These are phyloP conservation scores for Hyposoter dolosus DNA, from an alignment of 2,888 invertebrate species.

Conservation along the genomic window DNA sequence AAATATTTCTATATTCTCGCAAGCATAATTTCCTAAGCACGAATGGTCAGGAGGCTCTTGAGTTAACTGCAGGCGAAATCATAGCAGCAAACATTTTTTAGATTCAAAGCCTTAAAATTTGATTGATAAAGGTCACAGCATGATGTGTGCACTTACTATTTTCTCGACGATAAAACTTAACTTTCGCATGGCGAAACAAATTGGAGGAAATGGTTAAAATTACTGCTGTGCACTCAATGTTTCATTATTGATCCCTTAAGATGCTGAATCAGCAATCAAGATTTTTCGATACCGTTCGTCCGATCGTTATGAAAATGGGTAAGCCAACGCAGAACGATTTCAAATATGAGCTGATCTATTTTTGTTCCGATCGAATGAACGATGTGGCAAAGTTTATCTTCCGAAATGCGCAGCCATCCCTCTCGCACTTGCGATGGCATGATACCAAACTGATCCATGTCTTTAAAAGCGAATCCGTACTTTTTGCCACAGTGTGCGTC, in stretches of 20 bases:
- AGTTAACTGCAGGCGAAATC: neutral
- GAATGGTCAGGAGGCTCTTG: neutral
- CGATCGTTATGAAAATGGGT: too few relatives aligned
- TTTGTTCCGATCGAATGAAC: too few relatives aligned
- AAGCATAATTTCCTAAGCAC: constrained; percentile 40
- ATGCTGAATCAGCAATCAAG: neutral
- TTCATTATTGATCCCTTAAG: neutral
- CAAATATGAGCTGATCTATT: too few relatives aligned
- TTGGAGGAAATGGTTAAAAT: neutral
- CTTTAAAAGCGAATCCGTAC: too few relatives aligned
- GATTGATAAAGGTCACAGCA: neutral
- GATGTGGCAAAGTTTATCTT: too few relatives aligned
- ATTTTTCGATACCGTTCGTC: too few relatives aligned
- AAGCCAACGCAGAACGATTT: too few relatives aligned
- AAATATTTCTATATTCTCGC: constrained; percentile 10
- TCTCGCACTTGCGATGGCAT: too few relatives aligned
- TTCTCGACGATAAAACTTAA: neutral
- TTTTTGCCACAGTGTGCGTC: too few relatives aligned
- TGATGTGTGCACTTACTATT: neutral
- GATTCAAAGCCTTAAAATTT: neutral
- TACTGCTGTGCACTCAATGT: neutral
- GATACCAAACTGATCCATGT: too few relatives aligned
- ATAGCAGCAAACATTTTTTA: neutral
- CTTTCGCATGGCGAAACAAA: neutral
- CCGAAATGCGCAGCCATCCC: too few relatives aligned